Evolutionary conservation across 2,113 vertebrate genomes (phyloP).

Genomic region (Albula goreensis): DNA sequence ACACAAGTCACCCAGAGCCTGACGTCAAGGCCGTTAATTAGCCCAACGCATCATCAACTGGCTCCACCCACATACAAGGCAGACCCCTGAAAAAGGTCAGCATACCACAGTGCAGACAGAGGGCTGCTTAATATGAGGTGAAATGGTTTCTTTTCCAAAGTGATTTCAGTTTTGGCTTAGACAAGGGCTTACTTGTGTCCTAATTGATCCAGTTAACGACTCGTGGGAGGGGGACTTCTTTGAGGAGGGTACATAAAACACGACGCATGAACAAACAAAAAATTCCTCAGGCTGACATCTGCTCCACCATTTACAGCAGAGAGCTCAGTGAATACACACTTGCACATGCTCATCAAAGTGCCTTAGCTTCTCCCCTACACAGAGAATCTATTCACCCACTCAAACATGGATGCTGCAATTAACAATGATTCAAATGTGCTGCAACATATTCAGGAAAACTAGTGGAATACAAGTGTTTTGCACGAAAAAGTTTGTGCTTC

Average conservation of each 20-base stretch:
- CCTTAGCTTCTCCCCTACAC: neutral
- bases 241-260: slow-evolving; percentile 61
- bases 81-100: slow-evolving; percentile 71
- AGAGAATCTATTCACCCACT: slow-evolving; percentile 20
- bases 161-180: slow-evolving; percentile 65
- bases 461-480: slow-evolving; percentile 8
- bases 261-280: slow-evolving; percentile 59
- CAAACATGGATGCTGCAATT: neutral
- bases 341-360: slow-evolving; percentile 15
- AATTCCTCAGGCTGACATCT: slow-evolving; percentile 60
- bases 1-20: slow-evolving; percentile 54
- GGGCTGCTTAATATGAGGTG: slow-evolving; percentile 67
- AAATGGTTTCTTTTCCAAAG: slow-evolving; percentile 73
- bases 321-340: slow-evolving; percentile 35
- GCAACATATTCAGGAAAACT: neutral
- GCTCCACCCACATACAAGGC: slow-evolving; percentile 58
- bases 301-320: slow-evolving; percentile 51
- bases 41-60: slow-evolving; percentile 53
- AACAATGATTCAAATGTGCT: neutral
- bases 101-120: slow-evolving; percentile 66
- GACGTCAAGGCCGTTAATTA: slow-evolving; percentile 70
- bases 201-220: slow-evolving; percentile 62
- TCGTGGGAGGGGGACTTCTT: slow-evolving; percentile 42
- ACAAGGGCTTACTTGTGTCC: slow-evolving; percentile 67
- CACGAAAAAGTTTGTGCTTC: neutral